A percentile compares a stretch with the other conserved stretches of the same genome.
phyloP scores from a whole-genome alignment of 2,113 vertebrate genomes.

The Charadrius vociferus region DNA sequence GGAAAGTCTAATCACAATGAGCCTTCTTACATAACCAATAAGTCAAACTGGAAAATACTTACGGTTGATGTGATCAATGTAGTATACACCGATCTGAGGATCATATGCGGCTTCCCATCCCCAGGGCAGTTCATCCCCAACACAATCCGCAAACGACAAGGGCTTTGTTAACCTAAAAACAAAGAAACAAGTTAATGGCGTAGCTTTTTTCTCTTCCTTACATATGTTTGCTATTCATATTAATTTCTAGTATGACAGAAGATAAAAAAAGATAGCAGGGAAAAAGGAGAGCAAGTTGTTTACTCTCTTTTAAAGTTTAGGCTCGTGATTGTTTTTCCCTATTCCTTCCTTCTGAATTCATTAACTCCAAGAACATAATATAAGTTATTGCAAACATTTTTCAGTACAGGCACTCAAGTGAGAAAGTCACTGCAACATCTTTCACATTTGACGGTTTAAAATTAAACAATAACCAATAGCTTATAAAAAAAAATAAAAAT shows the following conservation, averaged over 20 bases:
- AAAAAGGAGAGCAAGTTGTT: neutral
- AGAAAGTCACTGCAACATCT: neutral
- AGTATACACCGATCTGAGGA: slow-evolving; percentile 85
- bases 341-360: neutral
- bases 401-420: neutral
- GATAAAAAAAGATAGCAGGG: neutral
- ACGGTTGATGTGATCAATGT: slow-evolving; percentile 86
- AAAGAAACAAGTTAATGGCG: neutral
- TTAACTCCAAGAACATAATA: neutral
- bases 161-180: slow-evolving; percentile 84
- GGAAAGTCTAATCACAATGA: neutral
- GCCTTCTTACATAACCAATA: neutral
- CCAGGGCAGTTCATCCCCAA: slow-evolving; percentile 86
- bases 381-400: neutral
- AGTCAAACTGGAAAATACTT: slow-evolving; percentile 58
- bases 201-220: neutral
- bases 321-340: neutral
- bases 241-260: neutral
- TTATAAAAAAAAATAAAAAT: neutral
- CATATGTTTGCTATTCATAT: neutral
- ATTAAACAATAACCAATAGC: neutral
- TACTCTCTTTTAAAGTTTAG: neutral
- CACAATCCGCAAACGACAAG: slow-evolving; percentile 85
- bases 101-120: slow-evolving; percentile 86
- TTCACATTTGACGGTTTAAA: neutral